A percentile compares a stretch with the other conserved stretches of the same genome.
These are phyloP conservation scores for Lydus trimaculatus DNA, from an alignment of 2,888 invertebrate species.

Conservation along the genomic window DNA sequence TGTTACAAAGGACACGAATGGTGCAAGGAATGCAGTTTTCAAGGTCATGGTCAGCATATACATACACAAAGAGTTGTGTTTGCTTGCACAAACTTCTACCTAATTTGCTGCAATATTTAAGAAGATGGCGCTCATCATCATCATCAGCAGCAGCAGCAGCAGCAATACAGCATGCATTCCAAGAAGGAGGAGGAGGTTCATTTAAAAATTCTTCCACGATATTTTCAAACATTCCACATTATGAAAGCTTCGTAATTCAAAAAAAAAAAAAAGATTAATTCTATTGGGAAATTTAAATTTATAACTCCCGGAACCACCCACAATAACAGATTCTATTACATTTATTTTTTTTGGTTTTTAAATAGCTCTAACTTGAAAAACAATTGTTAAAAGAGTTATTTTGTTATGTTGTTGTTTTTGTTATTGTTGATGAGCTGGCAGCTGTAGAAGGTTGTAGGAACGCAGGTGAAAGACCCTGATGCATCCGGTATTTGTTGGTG, in stretches of 20 bases:
- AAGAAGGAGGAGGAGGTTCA: neutral
- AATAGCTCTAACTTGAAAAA: neutral
- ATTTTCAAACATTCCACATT: no score
- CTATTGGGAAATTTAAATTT: neutral
- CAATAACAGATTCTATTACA: neutral
- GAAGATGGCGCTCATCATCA: neutral
- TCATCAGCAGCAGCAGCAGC: no score
- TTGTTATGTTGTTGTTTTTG: neutral
- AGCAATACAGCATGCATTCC: no score
- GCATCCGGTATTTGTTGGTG: slow-evolving; percentile 26
- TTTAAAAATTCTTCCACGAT: neutral
- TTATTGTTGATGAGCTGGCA: slow-evolving; percentile 16
- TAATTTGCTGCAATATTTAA: neutral
- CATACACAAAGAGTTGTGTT: no score
- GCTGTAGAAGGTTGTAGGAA: slow-evolving; percentile 23
- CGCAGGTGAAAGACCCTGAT: slow-evolving; percentile 36
- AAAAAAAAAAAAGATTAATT: no score
- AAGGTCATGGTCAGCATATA: slow-evolving; percentile 24
- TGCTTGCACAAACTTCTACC: no score
- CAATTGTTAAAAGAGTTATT: neutral
- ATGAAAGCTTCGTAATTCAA: no score
- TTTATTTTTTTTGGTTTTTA: no score
- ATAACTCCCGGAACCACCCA: neutral
- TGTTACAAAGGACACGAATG: slow-evolving; percentile 13
- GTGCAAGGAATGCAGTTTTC: slow-evolving; percentile 32